Percentiles rank a stretch among this genome's conserved stretches.
These are phyloP conservation scores for Acanthacorydalis orientalis DNA, from an alignment of 2,888 invertebrate species.

Conservation along the genomic window DNA sequence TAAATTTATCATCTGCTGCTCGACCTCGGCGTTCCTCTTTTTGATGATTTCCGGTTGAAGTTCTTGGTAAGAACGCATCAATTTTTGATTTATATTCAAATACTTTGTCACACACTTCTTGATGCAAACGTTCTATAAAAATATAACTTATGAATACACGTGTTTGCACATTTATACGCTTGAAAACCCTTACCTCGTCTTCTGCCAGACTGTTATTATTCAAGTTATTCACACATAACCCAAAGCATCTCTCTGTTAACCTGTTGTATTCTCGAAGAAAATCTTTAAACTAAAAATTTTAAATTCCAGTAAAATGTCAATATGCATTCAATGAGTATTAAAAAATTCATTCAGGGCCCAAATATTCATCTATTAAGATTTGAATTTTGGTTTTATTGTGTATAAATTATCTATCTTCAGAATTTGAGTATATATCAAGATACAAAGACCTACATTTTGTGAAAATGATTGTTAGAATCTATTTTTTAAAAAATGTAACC, in stretches of 20 bases:
- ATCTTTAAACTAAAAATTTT: conserved; percentile 3
- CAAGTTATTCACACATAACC: conserved; percentile 2
- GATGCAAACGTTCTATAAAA: neutral
- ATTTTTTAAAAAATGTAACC: no score
- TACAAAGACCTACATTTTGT: no score
- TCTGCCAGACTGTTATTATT: neutral
- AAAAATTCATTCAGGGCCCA: no score
- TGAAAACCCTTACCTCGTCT: conserved; percentile 2
- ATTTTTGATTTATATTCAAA: conserved; percentile 1
- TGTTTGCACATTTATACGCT: neutral
- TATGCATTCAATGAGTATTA: no score
- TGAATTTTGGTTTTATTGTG: no score
- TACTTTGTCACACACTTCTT: conserved; percentile 1
- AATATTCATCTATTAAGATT: no score
- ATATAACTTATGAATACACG: neutral
- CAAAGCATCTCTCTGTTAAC: conserved; percentile 5
- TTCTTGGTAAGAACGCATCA: conserved; percentile 5
- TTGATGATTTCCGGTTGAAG: conserved; percentile 2
- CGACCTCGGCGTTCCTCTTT: conserved; percentile 1
- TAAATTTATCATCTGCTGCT: conserved; percentile 1
- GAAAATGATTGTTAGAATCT: no score
- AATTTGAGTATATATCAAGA: neutral
- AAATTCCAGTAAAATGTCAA: no score
- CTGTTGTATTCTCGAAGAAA: conserved; percentile 5
- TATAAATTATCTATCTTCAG: no score